These are phyloP conservation scores for Dinomys branickii DNA, from an alignment of 2,113 vertebrate genomes.

Conservation along the genomic window DNA sequence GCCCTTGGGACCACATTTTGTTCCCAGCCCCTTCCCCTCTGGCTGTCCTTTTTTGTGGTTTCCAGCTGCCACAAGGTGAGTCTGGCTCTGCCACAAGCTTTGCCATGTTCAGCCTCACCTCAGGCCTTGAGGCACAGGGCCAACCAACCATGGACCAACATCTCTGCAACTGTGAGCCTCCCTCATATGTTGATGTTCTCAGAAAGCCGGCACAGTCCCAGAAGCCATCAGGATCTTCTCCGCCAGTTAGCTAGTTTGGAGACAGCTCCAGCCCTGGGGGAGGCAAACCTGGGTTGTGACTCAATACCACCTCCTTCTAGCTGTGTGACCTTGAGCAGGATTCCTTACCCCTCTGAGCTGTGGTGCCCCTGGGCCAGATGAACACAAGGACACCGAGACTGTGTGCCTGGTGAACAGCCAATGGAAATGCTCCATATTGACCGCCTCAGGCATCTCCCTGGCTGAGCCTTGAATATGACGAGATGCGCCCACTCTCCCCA, in stretches of 20 bases:
- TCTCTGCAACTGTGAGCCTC: not conserved
- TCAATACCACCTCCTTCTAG: not conserved
- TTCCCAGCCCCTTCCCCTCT: not conserved
- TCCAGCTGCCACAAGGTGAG: not conserved
- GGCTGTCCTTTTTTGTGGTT: not conserved
- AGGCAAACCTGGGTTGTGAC: not conserved
- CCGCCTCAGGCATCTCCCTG: not conserved
- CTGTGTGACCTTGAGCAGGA: not conserved
- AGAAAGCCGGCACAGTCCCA: not conserved
- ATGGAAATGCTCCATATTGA: accelerated
- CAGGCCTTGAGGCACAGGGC: not conserved
- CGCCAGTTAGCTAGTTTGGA: not conserved
- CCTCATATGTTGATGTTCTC: not conserved
- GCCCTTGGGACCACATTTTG: not conserved
- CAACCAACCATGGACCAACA: not conserved
- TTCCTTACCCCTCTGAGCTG: not conserved
- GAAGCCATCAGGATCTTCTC: not conserved
- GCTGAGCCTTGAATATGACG: not conserved
- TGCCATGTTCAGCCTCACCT: not conserved
- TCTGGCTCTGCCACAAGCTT: not conserved
- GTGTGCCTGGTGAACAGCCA: not conserved
- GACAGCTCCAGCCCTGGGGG: not conserved
- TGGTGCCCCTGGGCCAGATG: not conserved
- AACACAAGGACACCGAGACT: not conserved
- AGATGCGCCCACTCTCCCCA: not conserved